Percentiles rank a stretch among this genome's conserved stretches.
These are phyloP conservation scores for Leptinotarsa texana DNA, from an alignment of 1,140 invertebrate species.

Conservation along the genomic window DNA sequence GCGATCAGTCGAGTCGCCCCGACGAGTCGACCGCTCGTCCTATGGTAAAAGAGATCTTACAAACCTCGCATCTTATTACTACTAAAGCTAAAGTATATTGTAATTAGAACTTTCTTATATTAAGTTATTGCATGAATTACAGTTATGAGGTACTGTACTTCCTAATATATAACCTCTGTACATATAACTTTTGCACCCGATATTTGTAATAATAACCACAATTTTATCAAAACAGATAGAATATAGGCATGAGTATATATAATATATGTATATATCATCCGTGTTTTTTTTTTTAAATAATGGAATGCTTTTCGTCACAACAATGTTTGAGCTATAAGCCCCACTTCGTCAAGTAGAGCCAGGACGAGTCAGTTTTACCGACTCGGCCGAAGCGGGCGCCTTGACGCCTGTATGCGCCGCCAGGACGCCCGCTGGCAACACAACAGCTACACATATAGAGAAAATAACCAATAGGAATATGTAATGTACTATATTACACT, in stretches of 20 bases:
- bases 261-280: conserved; percentile 53
- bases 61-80: conserved; percentile 54
- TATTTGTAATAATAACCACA: conserved; percentile 56
- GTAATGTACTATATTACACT: conserved; percentile 55
- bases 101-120: conserved; percentile 58
- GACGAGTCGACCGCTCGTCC: conserved; percentile 36
- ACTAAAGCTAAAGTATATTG: conserved; percentile 57
- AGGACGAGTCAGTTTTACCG: conserved; percentile 44
- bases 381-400: conserved; percentile 40
- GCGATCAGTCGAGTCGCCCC: conserved; percentile 34
- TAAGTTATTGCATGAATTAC: conserved; percentile 59
- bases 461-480: conserved; percentile 57
- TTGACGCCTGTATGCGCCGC: conserved; percentile 25
- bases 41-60: conserved; percentile 47
- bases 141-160: conserved; percentile 58
- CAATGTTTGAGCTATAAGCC: conserved; percentile 57
- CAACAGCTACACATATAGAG: conserved; percentile 57
- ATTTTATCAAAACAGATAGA: conserved; percentile 58
- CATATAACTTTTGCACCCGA: conserved; percentile 56
- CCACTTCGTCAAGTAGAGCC: conserved; percentile 34
- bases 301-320: conserved; percentile 58
- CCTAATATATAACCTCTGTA: conserved; percentile 59
- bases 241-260: conserved; percentile 56
- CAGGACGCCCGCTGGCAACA: conserved; percentile 51
- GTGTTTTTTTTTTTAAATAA: conserved; percentile 53